Evolutionary conservation across 2,113 vertebrate species (phyloP).

Genomic region (Pionites leucogaster): DNA sequence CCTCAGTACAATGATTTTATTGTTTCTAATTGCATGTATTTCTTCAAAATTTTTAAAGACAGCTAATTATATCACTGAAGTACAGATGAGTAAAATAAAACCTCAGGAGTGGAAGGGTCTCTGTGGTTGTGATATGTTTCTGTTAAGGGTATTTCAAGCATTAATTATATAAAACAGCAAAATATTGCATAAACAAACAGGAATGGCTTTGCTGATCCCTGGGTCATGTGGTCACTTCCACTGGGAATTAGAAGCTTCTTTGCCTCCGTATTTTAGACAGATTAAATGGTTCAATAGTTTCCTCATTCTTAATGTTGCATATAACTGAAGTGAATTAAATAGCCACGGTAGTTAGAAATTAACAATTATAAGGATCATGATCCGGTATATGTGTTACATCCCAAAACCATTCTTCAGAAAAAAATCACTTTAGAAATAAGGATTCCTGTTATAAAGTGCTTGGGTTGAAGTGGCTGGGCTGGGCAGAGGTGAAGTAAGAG

Average conservation of each 20-base stretch:
- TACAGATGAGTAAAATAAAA: background rate
- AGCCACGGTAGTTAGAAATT: constrained; percentile 2
- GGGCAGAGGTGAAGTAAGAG: background rate
- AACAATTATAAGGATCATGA: background rate
- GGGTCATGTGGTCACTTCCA: background rate
- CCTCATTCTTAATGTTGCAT: constrained; percentile 31
- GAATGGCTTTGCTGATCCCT: background rate
- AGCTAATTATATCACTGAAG: background rate
- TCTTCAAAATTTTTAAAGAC: background rate
- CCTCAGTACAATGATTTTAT: background rate
- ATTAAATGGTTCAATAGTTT: constrained; percentile 13
- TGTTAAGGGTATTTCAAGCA: background rate
- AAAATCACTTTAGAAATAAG: background rate
- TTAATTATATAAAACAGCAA: background rate
- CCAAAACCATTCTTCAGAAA: background rate
- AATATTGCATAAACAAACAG: background rate
- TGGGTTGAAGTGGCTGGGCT: background rate
- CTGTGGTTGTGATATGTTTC: background rate
- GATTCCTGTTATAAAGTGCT: background rate
- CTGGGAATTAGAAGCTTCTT: constrained; percentile 31
- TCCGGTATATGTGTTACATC: background rate
- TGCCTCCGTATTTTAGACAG: constrained; percentile 28
- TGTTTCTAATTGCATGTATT: background rate
- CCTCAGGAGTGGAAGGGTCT: background rate
- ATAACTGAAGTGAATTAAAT: constrained; percentile 51